These are phyloP conservation scores for Xanthorhoe spadicearia DNA, from an alignment of 2,888 invertebrate genomes.

Conservation along the genomic window DNA sequence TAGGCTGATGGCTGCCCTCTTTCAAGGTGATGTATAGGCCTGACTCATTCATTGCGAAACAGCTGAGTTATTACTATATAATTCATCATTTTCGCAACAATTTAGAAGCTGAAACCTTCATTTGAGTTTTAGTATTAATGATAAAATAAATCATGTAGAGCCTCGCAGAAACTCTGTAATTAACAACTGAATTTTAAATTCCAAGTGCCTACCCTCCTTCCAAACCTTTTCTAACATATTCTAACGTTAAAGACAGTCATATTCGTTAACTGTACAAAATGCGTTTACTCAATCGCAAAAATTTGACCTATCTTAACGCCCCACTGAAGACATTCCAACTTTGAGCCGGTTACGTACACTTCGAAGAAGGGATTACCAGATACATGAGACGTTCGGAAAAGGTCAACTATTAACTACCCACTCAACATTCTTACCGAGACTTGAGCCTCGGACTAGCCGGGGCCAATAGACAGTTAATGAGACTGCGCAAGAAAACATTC, in stretches of 20 bases:
- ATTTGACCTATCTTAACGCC: slow-evolving; percentile 73
- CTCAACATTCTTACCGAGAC: background rate
- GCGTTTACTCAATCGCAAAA: slow-evolving; percentile 75
- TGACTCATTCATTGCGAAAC: background rate
- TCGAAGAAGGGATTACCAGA: slow-evolving; percentile 78
- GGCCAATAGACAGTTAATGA: background rate
- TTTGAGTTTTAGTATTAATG: slow-evolving; percentile 7
- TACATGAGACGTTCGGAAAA: slow-evolving; percentile 25
- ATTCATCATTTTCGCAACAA: slow-evolving; percentile 1
- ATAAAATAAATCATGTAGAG: slow-evolving; percentile 9
- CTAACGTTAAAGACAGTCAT: slow-evolving; percentile 72
- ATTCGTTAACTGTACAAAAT: slow-evolving; percentile 82
- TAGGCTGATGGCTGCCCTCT: slow-evolving; percentile 13
- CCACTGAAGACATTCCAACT: slow-evolving; percentile 61
- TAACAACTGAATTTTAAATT: slow-evolving; percentile 31
- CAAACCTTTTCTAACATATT: slow-evolving; percentile 70
- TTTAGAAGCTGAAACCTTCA: slow-evolving; percentile 1
- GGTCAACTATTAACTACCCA: slow-evolving; percentile 13
- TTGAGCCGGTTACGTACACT: slow-evolving; percentile 81
- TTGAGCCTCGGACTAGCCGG: background rate
- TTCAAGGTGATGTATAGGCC: slow-evolving; percentile 5
- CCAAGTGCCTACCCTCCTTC: slow-evolving; percentile 61
- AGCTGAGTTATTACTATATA: background rate
- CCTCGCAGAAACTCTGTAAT: slow-evolving; percentile 1
- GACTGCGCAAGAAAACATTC: background rate